A percentile compares a stretch with the other conserved stretches of the same genome.
phyloP scores from a whole-genome alignment of 2,888 invertebrate species.

The Daptonema setosum region DNA sequence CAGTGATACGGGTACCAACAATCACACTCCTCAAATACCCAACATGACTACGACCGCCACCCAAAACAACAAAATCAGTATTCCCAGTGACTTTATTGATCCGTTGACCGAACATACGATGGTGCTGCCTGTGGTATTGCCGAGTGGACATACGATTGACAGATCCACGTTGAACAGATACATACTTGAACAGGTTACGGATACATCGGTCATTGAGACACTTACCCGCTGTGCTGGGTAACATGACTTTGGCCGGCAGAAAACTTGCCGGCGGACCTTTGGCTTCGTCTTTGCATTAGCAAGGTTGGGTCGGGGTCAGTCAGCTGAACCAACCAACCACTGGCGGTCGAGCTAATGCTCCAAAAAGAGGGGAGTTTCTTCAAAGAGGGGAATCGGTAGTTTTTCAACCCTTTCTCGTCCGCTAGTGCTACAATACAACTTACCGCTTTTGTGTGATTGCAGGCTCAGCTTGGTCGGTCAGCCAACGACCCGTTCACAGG shows the following conservation, averaged over 20 bases:
- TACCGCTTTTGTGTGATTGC: too few species aligned
- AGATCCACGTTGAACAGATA: background rate
- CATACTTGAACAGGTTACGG: background rate
- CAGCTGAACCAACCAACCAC: too few species aligned
- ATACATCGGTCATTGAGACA: too few species aligned
- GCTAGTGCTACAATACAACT: too few species aligned
- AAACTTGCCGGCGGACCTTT: too few species aligned
- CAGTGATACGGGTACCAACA: too few species aligned
- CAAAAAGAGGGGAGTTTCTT: background rate
- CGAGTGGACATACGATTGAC: background rate
- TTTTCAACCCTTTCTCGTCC: background rate
- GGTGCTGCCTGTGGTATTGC: background rate
- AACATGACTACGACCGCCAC: too few species aligned
- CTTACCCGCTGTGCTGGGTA: too few species aligned
- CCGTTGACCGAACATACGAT: background rate
- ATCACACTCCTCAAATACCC: too few species aligned
- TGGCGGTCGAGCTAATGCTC: background rate
- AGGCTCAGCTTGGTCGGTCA: background rate
- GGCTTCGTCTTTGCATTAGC: too few species aligned
- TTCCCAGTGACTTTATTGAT: background rate
- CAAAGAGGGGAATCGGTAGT: background rate
- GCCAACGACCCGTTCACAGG: background rate
- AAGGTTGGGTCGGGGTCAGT: too few species aligned
- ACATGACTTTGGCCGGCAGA: too few species aligned
- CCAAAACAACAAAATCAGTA: background rate